Evolutionary conservation across 2,888 invertebrate genomes (phyloP).

Genomic region (Agrochola circellaris): DNA sequence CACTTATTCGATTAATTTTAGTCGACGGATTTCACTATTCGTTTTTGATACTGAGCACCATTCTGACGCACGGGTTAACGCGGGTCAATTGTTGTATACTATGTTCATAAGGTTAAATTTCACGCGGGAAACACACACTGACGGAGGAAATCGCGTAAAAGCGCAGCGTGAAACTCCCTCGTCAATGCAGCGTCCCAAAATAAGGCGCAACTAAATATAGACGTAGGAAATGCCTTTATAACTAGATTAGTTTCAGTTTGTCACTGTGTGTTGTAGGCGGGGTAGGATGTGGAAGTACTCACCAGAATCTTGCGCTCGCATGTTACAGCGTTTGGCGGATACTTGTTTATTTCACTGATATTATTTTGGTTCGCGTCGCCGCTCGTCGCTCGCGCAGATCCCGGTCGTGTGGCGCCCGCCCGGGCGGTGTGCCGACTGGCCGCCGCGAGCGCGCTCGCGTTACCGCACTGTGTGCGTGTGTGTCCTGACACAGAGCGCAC

Average conservation of each 20-base stretch:
- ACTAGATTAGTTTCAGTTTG: conserved; percentile 44
- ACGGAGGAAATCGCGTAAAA: conserved; percentile 73
- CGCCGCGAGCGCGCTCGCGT: conserved; percentile 67
- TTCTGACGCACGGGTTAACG: conserved; percentile 59
- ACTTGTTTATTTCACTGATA: conserved; percentile 87
- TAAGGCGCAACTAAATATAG: conserved; percentile 83
- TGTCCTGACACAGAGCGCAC: conserved; percentile 56
- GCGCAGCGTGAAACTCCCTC: conserved; percentile 77
- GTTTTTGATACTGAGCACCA: conserved; percentile 51
- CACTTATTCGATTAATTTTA: conserved; percentile 68
- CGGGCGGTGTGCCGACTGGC: conserved; percentile 90
- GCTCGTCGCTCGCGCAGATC: conserved; percentile 87
- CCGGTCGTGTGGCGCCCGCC: conserved; percentile 91
- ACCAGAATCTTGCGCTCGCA: conserved; percentile 90
- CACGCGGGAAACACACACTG: conserved; percentile 69
- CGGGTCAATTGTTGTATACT: conserved; percentile 56
- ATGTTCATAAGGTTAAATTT: conserved; percentile 60
- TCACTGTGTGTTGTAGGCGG: conserved; percentile 45
- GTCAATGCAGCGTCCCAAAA: conserved; percentile 84
- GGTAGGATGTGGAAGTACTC: conserved; percentile 72
- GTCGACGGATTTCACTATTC: conserved; percentile 57
- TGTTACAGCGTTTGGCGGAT: conserved; percentile 80
- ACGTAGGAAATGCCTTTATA: conserved; percentile 65
- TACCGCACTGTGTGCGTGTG: conserved; percentile 57
- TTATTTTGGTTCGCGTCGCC: conserved; percentile 82